Percentiles rank a stretch among this genome's conserved stretches.
These are phyloP conservation scores for Sycophila sp. DNA, from an alignment of 1,140 invertebrate genomes.

Conservation along the genomic window DNA sequence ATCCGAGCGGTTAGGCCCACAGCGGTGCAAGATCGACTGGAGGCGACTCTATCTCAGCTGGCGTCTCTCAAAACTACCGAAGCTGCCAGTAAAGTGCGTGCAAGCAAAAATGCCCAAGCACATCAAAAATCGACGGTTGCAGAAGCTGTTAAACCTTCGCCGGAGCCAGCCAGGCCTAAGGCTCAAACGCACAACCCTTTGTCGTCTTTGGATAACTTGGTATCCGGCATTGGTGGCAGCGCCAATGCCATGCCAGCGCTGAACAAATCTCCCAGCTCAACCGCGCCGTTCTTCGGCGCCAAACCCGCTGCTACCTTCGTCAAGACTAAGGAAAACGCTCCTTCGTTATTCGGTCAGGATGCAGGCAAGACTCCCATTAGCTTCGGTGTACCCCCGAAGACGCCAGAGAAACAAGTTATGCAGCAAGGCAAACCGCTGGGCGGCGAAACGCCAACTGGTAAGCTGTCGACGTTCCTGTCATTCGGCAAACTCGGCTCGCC, in stretches of 20 bases:
- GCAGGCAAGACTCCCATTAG: not conserved
- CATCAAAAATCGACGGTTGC: not conserved
- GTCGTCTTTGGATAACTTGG: constrained; percentile 57
- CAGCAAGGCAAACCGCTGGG: not conserved
- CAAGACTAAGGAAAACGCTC: not conserved
- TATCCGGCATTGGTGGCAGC: constrained; percentile 52
- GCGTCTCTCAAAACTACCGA: constrained; percentile 34
- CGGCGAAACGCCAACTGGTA: not conserved
- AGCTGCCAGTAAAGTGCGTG: not conserved
- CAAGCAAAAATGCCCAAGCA: not conserved
- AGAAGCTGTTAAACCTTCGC: not conserved
- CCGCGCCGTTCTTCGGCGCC: not conserved
- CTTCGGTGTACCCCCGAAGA: not conserved
- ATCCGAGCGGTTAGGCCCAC: constrained; percentile 54
- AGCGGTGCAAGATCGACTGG: constrained; percentile 54
- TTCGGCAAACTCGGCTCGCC: not conserved
- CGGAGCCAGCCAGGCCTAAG: not conserved
- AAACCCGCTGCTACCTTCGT: not conserved
- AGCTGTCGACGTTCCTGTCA: not conserved
- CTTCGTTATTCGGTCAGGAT: not conserved
- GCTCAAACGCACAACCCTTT: constrained; percentile 47
- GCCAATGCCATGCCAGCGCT: not conserved
- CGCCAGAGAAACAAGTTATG: not conserved
- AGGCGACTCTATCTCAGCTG: constrained; percentile 56
- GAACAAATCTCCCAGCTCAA: not conserved